phyloP scores from a whole-genome alignment of 2,113 vertebrate species.

The Chaetodon auriga region DNA sequence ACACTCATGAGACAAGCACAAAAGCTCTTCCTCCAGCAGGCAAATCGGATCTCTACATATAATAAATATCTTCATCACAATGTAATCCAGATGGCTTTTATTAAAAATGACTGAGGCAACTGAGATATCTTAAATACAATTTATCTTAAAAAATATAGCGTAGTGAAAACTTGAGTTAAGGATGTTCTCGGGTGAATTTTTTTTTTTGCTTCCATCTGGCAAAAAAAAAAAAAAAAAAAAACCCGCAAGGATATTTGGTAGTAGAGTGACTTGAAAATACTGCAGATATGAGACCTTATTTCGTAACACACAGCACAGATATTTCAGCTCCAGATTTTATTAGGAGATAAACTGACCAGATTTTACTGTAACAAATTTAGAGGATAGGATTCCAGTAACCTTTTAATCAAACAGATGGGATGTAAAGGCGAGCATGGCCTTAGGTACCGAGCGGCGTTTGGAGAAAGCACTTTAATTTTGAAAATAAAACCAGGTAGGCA shows the following conservation, averaged over 20 bases:
- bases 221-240: conserved; percentile 17
- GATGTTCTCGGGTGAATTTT: conserved; percentile 10
- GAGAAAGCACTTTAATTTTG: conserved; percentile 64
- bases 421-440: conserved; percentile 59
- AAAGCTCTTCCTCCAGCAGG: neutral
- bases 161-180: conserved; percentile 17
- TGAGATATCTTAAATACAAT: neutral
- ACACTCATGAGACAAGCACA: conserved; percentile 23
- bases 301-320: conserved; percentile 53
- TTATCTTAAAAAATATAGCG: neutral
- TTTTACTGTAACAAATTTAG: conserved; percentile 72
- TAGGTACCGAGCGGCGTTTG: conserved; percentile 37
- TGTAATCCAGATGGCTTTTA: conserved; percentile 22
- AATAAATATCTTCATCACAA: conserved; percentile 31
- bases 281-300: conserved; percentile 65
- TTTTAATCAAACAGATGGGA: conserved; percentile 70
- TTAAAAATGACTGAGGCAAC: conserved; percentile 1
- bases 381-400: conserved; percentile 62
- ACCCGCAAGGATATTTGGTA: conserved; percentile 37
- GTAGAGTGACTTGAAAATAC: conserved; percentile 51
- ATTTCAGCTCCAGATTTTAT: conserved; percentile 72
- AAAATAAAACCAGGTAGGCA: conserved; percentile 53
- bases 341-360: conserved; percentile 69
- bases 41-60: conserved; percentile 13
- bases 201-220: conserved; percentile 13